These are phyloP conservation scores for Acanthosepion esculentum DNA, from an alignment of 2,888 invertebrate species.

Conservation along the genomic window DNA sequence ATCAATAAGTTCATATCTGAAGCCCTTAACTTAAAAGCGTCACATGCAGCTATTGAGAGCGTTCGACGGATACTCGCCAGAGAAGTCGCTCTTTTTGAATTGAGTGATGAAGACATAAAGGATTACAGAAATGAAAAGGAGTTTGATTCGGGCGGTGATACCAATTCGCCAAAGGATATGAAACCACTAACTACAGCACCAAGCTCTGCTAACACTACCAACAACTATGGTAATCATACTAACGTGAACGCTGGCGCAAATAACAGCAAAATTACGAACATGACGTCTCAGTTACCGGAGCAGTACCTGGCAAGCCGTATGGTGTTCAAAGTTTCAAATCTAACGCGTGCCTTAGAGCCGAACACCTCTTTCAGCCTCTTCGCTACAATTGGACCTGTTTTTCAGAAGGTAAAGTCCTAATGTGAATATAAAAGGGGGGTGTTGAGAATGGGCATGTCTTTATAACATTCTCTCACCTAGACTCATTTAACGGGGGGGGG, in stretches of 20 bases:
- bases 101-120: background rate
- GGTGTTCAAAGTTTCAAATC: slow-evolving; percentile 38
- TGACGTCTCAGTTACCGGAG: background rate
- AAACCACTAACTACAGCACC: background rate
- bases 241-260: background rate
- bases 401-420: slow-evolving; percentile 43
- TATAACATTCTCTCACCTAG: no score
- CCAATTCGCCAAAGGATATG: background rate
- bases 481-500: no score
- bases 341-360: background rate
- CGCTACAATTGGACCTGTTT: slow-evolving; percentile 42
- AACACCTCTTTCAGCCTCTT: slow-evolving; percentile 41
- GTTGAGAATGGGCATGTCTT: no score
- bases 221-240: background rate
- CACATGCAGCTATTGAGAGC: background rate
- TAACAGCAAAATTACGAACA: background rate
- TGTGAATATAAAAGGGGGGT: background rate
- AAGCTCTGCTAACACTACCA: background rate
- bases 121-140: background rate
- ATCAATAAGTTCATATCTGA: background rate
- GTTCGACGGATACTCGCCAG: background rate
- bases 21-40: slow-evolving; percentile 20
- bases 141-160: background rate
- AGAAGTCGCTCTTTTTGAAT: background rate
- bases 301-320: background rate